Base-by-base conservation (phyloP, 1,140 invertebrate genomes). In the Drosophila dunni region DNA sequence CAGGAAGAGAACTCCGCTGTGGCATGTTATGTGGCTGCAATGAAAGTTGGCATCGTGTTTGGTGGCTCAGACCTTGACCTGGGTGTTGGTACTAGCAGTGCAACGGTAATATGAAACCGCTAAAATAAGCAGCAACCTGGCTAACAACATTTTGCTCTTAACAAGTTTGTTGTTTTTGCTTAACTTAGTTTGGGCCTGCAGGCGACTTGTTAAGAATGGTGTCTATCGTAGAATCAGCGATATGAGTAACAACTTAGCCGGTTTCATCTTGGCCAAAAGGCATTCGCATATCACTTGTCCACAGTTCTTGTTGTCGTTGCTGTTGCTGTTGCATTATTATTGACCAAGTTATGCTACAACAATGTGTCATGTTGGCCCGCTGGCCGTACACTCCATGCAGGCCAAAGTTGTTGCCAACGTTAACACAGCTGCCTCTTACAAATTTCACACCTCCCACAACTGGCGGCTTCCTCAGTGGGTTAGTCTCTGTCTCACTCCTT, bases 141-240 rank as follows among this genome's bases (percentile, higher is more conserved):
- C 73, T 86, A 83, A 86, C 83, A 86, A 88, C 83, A 86, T 70
- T 86, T 83, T 86, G 83, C 83, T 86, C 83, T 86, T 86, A 86
- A 83, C 84, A 85, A 83, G 54, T 38, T 48, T 36, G 50, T 61
- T 53, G 36, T 60, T 68, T 68, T 60, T 45, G 10, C 24, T n/a
- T 58, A n/a, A 38, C 15, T 61, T 15, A 13, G 29, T 38, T 56
- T 29, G 36, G 66, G 45, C 46, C 63, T 63, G 66, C 79, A 69
- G 68, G 46, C 50, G 72, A 79, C 83, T 68, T 82, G 82, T 86
- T 76, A 88, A 86, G 72, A 88, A 86, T 72, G 68, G 68, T 76
- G 85, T 88, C 82, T 75, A 75, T 75, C 72, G 66, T 13, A 34
- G 42, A 53, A 75, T 75, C 72, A 69, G 66, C 57, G 66, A 75